Base-by-base conservation (phyloP, 1,140 invertebrate genomes). In the Nixonia krombeini region DNA sequence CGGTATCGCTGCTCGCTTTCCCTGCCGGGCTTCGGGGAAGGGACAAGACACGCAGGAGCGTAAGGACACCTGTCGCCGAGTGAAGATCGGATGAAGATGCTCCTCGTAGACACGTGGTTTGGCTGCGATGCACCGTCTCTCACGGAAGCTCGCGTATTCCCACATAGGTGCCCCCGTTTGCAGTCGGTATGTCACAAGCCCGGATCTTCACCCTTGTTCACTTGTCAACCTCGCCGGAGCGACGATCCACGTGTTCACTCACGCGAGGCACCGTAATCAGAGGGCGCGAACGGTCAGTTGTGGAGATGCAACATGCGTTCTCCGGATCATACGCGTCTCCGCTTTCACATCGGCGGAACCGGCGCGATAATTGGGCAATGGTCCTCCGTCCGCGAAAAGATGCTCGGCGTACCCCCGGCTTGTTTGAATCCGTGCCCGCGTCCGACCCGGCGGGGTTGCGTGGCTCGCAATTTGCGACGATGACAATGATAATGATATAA, bases 401-500 rank as follows among this genome's bases (percentile, higher is more conserved):
- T 6, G 21, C 21, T 6, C n/a, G n/a, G 21, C 1, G 7, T 8
- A 21, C 7, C 3, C 15, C 10, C 4, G 18, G 16, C 15, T 9
- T 15, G 38, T 8, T 2, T 10, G 12, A 15, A 35, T 15, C n/a
- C 23, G 28, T n/a, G 16, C 29, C 17, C 47, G 18, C 17, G 13
- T 16, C 13, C 9, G 38, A 53, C 40, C 47, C 42, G 56, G 28
- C 44, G 41, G 46, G 38, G n/a, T 40, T 29, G 10, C 13, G 52
- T 40, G 61, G 38, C 26, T 52, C 38, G 62, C 16, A 51, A 9
- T 23, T 37, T 50, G 15, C 62, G 44, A 45, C 37, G 59, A 52
- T 76, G 79, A 81, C 75, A 79, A 83, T 83, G 76, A 81, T 81
- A 82, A 82, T 82, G 79, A 83, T 84, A 82, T 79, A 82, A 85